A percentile compares a stretch with the other conserved stretches of the same genome.
These are phyloP conservation scores for Megastigmus dorsalis DNA, from an alignment of 2,888 invertebrate species.

Conservation along the genomic window DNA sequence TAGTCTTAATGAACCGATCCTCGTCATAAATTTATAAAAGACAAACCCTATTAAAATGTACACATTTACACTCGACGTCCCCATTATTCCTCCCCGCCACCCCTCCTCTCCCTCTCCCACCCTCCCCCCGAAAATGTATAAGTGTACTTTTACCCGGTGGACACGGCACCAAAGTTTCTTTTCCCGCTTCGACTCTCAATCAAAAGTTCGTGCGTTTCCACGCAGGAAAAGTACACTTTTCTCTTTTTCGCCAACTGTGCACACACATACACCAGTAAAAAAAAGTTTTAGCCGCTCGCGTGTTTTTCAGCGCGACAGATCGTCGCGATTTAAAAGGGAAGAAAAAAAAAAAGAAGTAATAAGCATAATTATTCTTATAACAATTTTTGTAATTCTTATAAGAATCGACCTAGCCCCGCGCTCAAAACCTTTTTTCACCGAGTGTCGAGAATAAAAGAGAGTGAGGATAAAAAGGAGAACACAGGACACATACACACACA, in stretches of 20 bases:
- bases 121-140: not conserved
- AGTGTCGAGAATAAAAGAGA: not conserved
- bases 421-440: slow-evolving; percentile 39
- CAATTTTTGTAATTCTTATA: slow-evolving; percentile 48
- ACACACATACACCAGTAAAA: slow-evolving; percentile 33
- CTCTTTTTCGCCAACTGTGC: not conserved
- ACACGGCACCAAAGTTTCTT: not conserved
- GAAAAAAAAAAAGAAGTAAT: slow-evolving; percentile 5
- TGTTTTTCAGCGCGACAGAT: slow-evolving; percentile 11
- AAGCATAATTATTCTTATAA: slow-evolving; percentile 48
- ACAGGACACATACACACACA: slow-evolving; percentile 9
- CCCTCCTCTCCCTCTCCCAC: no score
- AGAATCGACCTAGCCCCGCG: slow-evolving; percentile 22
- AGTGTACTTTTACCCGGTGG: not conserved
- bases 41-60: slow-evolving; percentile 1
- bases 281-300: slow-evolving; percentile 39
- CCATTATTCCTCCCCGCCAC: no score
- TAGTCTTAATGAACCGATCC: slow-evolving; percentile 55
- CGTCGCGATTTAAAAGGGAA: not conserved
- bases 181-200: slow-evolving; percentile 4
- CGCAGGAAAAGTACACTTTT: slow-evolving; percentile 10
- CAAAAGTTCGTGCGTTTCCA: slow-evolving; percentile 1
- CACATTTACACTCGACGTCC: no score
- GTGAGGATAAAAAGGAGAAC: not conserved
- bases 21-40: slow-evolving; percentile 52